Conservation (phyloP, 1,140 invertebrate genomes). For the Belonocnema kinseyi region DNA sequence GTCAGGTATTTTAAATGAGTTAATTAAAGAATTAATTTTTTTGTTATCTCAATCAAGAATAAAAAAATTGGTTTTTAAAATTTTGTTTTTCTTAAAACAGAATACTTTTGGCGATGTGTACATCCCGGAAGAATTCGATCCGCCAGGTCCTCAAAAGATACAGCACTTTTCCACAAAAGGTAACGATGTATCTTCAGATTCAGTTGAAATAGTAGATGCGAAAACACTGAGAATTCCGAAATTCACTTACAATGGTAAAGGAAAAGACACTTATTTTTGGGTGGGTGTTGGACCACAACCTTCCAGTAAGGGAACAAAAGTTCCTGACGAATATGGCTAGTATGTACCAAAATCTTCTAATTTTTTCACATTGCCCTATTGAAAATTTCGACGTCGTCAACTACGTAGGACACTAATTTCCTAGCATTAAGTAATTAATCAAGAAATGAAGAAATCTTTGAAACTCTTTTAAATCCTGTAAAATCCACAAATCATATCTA, state of each 20-base stretch:
- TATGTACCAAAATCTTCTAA: conserved; percentile 77
- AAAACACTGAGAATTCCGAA: conserved; percentile 87
- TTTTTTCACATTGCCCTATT: neutral
- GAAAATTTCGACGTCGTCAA: no score
- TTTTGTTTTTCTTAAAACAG: conserved; percentile 61
- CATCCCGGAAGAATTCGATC: conserved; percentile 93
- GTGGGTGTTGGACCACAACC: conserved; percentile 92
- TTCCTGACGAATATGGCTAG: conserved; percentile 95
- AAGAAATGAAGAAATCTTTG: no score
- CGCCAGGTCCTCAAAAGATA: conserved; percentile 85
- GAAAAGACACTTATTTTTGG: conserved; percentile 90
- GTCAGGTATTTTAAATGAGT: conserved; percentile 77
- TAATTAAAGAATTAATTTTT: conserved; percentile 15
- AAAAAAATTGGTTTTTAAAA: neutral
- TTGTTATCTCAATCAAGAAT: neutral
- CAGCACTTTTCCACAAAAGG: conserved; percentile 82
- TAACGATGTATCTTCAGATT: conserved; percentile 83
- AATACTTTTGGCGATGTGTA: conserved; percentile 94
- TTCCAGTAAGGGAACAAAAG: conserved; percentile 85
- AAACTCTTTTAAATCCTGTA: no score
- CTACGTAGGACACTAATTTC: no score
- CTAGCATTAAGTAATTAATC: no score
- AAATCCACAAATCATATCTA: no score
- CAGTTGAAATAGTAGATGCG: conserved; percentile 86
- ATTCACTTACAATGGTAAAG: conserved; percentile 86